Percentiles rank a stretch among this genome's conserved stretches.
phyloP scores from a whole-genome alignment of 2,888 invertebrate genomes.

The Amphiduros pacificus region DNA sequence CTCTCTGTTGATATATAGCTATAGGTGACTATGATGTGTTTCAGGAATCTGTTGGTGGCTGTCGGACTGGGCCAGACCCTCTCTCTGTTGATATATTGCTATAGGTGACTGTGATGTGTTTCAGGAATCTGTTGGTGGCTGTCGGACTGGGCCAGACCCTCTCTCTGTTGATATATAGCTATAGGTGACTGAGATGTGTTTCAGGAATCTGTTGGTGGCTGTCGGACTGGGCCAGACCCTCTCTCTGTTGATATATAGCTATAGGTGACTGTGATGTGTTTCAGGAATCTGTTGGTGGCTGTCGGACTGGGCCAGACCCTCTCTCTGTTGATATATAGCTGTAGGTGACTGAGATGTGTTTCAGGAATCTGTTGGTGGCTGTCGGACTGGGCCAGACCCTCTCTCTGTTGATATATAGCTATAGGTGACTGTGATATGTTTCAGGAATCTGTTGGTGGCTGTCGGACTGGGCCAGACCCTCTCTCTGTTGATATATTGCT shows the following conservation, averaged over 20 bases:
- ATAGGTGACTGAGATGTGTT: no score
- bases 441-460: slow-evolving; percentile 52
- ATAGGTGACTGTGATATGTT: no score
- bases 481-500: not conserved
- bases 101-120: no score
- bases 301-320: slow-evolving; percentile 68
- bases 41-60: slow-evolving; percentile 52
- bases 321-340: slow-evolving; percentile 75
- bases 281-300: slow-evolving; percentile 52
- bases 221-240: slow-evolving; percentile 68
- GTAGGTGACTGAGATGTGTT: no score
- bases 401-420: slow-evolving; percentile 75
- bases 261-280: no score
- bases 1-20: no score
- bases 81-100: slow-evolving; percentile 75
- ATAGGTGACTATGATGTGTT: no score
- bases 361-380: slow-evolving; percentile 52
- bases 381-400: slow-evolving; percentile 68
- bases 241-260: slow-evolving; percentile 75
- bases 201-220: slow-evolving; percentile 52
- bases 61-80: slow-evolving; percentile 68
- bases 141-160: slow-evolving; percentile 68
- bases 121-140: slow-evolving; percentile 52
- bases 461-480: slow-evolving; percentile 68
- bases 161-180: slow-evolving; percentile 75